Conservation (phyloP, 2,888 invertebrate genomes). For the Himalopsyche kuldschensis region DNA sequence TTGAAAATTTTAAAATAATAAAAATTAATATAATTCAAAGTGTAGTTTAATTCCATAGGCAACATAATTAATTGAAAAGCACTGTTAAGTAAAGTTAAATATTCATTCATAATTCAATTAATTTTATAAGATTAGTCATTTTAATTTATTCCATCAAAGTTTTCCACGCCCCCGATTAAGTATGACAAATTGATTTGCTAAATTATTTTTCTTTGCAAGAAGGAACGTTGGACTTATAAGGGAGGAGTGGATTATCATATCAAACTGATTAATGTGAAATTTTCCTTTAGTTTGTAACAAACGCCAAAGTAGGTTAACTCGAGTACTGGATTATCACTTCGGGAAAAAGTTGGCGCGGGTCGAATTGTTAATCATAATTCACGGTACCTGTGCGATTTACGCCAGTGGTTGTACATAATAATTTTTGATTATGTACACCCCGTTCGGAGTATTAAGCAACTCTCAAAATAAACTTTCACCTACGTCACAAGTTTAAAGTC, state of each 20-base stretch:
- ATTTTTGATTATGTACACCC: neutral
- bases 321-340: neutral
- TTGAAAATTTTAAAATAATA: too few relatives aligned
- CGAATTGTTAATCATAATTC: neutral
- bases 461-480: neutral
- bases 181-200: too few relatives aligned
- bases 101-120: too few relatives aligned
- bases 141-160: too few relatives aligned
- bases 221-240: too few relatives aligned
- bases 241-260: neutral
- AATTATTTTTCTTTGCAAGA: too few relatives aligned
- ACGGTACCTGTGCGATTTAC: neutral
- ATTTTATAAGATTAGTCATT: too few relatives aligned
- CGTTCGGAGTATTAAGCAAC: neutral
- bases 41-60: too few relatives aligned
- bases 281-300: neutral
- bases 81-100: too few relatives aligned
- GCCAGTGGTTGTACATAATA: neutral
- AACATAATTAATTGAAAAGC: too few relatives aligned
- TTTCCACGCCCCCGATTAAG: too few relatives aligned
- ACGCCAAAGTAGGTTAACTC: neutral
- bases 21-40: too few relatives aligned
- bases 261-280: neutral
- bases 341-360: neutral
- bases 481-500: slow-evolving; percentile 1